phyloP scores from a whole-genome alignment of 1,140 invertebrate genomes.

The Colletes latitarsis region DNA sequence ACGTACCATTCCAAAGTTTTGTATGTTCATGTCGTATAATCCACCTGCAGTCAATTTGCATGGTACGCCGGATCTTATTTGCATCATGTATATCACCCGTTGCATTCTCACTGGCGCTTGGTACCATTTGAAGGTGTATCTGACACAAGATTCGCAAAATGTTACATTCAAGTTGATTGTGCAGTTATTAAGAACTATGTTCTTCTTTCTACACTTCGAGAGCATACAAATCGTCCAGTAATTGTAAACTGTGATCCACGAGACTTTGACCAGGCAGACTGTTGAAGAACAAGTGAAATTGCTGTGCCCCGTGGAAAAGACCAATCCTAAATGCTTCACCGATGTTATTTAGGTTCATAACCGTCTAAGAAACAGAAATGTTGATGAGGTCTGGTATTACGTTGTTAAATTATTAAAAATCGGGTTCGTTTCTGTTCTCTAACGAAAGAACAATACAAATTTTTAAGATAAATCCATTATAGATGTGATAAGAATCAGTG shows the following conservation, averaged over 20 bases:
- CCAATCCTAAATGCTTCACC: constrained; percentile 4
- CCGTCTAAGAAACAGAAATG: background rate
- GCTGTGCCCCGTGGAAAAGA: background rate
- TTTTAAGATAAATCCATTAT: no score
- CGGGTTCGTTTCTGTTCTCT: no score
- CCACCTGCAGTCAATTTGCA: background rate
- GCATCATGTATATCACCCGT: background rate
- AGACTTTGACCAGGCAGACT: constrained; percentile 7
- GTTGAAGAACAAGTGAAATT: constrained; percentile 3
- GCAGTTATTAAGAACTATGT: background rate
- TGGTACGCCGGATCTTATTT: background rate
- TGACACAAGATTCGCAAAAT: background rate
- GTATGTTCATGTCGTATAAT: no score
- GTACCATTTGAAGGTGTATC: background rate
- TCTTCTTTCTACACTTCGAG: background rate
- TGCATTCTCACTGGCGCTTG: background rate
- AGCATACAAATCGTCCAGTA: background rate
- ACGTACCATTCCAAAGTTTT: no score
- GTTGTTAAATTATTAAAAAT: no score
- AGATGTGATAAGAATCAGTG: no score
- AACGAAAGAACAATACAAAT: no score
- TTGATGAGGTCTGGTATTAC: background rate
- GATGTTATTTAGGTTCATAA: background rate
- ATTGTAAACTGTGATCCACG: background rate
- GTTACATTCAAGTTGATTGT: background rate